Percentiles rank a stretch among this genome's conserved stretches.
phyloP scores from a whole-genome alignment of 2,888 invertebrate genomes.

The Heteropelma amictum region DNA sequence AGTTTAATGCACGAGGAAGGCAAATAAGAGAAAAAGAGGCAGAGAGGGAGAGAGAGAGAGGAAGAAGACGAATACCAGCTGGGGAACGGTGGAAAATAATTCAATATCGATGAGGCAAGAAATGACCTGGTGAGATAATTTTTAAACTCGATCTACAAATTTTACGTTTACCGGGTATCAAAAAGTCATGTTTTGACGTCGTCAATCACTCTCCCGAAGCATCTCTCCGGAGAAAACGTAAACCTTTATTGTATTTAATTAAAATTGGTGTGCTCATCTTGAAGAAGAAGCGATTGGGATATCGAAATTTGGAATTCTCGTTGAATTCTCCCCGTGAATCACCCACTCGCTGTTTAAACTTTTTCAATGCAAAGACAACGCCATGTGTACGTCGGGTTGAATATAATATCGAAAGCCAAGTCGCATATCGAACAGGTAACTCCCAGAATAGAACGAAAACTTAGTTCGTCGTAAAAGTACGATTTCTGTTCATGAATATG shows the following conservation, averaged over 20 bases:
- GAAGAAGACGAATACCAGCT: background rate
- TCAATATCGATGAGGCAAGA: background rate
- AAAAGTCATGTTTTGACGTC: background rate
- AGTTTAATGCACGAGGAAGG: constrained; percentile 23
- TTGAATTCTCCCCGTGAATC: too few species aligned
- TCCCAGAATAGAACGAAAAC: constrained; percentile 25
- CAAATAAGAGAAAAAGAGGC: constrained; percentile 14
- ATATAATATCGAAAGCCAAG: background rate
- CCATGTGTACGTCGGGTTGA: background rate
- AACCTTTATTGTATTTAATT: too few species aligned
- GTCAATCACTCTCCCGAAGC: too few species aligned
- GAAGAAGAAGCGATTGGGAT: too few species aligned
- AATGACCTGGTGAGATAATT: background rate
- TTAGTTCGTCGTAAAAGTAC: constrained; percentile 13
- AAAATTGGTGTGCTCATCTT: too few species aligned
- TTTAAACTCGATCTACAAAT: background rate
- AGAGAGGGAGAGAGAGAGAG: background rate
- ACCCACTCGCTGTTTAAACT: too few species aligned
- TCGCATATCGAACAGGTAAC: background rate
- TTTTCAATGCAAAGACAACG: too few species aligned
- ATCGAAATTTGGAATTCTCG: too few species aligned
- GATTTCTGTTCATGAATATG: constrained; percentile 23
- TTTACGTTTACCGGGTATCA: background rate
- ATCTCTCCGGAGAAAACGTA: too few species aligned
- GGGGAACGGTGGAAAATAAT: background rate